Percentiles rank a stretch among this genome's conserved stretches.
Conservation (phyloP, 2,888 invertebrate species). For the Euzophera pinguis region DNA sequence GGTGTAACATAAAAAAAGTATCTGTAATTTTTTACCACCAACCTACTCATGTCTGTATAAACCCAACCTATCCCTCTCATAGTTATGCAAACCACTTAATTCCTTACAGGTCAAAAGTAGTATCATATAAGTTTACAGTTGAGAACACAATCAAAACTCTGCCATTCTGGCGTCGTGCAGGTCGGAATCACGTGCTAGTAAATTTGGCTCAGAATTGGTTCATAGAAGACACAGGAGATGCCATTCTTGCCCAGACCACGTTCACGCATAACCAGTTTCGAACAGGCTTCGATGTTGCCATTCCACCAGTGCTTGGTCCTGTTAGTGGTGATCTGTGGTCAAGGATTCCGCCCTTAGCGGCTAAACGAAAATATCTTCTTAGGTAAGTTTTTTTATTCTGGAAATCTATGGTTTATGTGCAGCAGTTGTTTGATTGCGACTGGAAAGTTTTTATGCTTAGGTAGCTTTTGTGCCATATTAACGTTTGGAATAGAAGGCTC, state of each 20-base stretch:
- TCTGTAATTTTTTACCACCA: no score
- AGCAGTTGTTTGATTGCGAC: no score
- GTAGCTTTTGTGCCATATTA: no score
- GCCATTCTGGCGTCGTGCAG: conserved; percentile 97
- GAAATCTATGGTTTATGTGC: no score
- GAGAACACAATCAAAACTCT: conserved; percentile 83
- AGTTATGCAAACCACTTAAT: no score
- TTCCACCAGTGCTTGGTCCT: conserved; percentile 92
- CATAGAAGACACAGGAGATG: conserved; percentile 88
- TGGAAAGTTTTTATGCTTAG: no score
- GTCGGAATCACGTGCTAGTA: conserved; percentile 93
- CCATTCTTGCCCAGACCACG: conserved; percentile 92
- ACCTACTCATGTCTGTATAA: no score
- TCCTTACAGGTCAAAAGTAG: conserved; percentile 51
- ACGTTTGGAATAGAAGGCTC: no score
- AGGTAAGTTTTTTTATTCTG: conserved; percentile 85
- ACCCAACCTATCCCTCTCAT: no score
- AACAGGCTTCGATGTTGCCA: conserved; percentile 89
- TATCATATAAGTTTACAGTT: conserved; percentile 66
- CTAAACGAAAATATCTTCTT: conserved; percentile 90
- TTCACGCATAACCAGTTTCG: conserved; percentile 85
- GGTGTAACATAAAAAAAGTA: no score
- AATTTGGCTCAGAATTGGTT: conserved; percentile 87
- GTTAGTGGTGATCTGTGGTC: conserved; percentile 94
- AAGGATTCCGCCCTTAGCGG: conserved; percentile 91